phyloP scores from a whole-genome alignment of 2,797 vertebrate species.

The Carapus acus region DNA sequence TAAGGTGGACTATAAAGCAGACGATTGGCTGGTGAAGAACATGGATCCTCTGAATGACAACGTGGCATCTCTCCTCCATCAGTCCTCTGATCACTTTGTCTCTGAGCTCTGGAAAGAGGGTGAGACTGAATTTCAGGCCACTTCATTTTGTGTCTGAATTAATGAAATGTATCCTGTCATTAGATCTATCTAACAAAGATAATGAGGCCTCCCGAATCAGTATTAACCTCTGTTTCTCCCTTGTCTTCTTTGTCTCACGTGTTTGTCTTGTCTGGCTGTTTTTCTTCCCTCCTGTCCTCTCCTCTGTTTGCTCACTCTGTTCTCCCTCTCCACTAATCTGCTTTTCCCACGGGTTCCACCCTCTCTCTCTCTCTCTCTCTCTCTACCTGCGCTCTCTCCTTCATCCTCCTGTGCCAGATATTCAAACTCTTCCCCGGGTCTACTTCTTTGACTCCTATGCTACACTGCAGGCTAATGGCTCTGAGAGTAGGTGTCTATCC shows the following conservation, averaged over 20 bases:
- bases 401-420: constrained; percentile 71
- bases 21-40: constrained; percentile 89
- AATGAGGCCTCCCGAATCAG: constrained; percentile 3
- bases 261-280: constrained; percentile 23
- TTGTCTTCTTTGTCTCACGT: constrained; percentile 23
- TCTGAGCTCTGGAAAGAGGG: constrained; percentile 92
- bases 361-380: constrained; percentile 5
- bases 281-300: constrained; percentile 33
- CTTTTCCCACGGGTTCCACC: constrained; percentile 20
- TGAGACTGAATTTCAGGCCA: constrained; percentile 50
- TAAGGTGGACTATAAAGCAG: constrained; percentile 88
- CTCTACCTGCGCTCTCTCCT: constrained; percentile 10
- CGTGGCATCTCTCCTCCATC: constrained; percentile 84
- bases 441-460: constrained; percentile 89
- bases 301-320: constrained; percentile 18
- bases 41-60: constrained; percentile 92
- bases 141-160: not conserved
- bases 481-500: constrained; percentile 77
- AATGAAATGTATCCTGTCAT: not conserved
- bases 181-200: constrained; percentile 7
- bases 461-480: constrained; percentile 78
- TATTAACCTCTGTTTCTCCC: constrained; percentile 46
- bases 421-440: constrained; percentile 84
- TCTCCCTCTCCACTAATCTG: constrained; percentile 15
- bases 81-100: constrained; percentile 85